Percentiles rank a stretch among this genome's conserved stretches.
These are phyloP conservation scores for Melipona quadrifasciata DNA, from an alignment of 1,140 invertebrate species.

Conservation along the genomic window DNA sequence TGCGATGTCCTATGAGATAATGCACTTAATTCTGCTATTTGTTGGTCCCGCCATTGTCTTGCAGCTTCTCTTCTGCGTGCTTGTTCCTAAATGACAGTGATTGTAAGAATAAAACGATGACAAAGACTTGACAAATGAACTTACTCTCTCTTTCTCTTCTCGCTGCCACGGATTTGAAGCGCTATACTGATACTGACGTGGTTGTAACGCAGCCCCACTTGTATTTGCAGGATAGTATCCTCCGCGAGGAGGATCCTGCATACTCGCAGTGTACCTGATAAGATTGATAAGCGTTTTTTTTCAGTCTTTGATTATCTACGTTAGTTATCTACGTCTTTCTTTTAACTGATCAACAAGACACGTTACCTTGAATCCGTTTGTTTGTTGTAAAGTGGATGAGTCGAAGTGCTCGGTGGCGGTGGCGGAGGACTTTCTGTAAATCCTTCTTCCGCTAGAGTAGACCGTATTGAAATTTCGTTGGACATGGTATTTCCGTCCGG, in stretches of 20 bases:
- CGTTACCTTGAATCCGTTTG: constrained; percentile 75
- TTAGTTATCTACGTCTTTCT: not conserved
- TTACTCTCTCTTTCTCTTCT: constrained; percentile 93
- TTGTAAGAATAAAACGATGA: not conserved
- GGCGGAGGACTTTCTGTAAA: constrained; percentile 85
- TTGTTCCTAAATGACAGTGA: constrained; percentile 82
- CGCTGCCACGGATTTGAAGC: constrained; percentile 93
- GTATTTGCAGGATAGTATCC: constrained; percentile 85
- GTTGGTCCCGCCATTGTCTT: constrained; percentile 90
- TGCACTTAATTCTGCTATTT: constrained; percentile 89
- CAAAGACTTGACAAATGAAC: constrained; percentile 66
- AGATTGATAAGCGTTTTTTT: not conserved
- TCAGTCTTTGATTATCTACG: not conserved
- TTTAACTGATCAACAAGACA: not conserved
- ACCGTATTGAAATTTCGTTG: constrained; percentile 57
- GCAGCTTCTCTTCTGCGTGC: constrained; percentile 87
- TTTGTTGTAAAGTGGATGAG: constrained; percentile 87
- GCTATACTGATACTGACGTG: constrained; percentile 81
- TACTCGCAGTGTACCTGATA: constrained; percentile 87
- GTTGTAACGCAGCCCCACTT: constrained; percentile 73
- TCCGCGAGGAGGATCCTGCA: constrained; percentile 89
- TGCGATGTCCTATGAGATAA: constrained; percentile 87
- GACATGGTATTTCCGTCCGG: constrained; percentile 63
- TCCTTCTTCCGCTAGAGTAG: constrained; percentile 72
- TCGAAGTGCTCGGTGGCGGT: constrained; percentile 86